Base-by-base conservation (phyloP, 1,140 invertebrate genomes). In the Hylaeus volcanicus region DNA sequence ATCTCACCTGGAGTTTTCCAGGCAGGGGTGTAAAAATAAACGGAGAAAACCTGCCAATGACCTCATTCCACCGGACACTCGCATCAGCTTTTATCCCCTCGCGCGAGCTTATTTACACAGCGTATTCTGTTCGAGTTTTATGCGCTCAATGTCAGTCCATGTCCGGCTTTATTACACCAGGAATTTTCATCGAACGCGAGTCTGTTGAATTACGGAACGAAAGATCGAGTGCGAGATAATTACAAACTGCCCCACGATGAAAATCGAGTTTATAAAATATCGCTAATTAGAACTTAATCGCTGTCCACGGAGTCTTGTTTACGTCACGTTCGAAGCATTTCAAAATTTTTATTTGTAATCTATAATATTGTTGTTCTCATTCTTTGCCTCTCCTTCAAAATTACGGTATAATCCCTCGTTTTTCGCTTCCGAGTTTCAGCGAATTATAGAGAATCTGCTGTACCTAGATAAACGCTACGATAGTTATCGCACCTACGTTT, bases 71-170 rank as follows among this genome's bases (percentile, higher is more conserved):
- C 63, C 37, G 77, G 26, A 39, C 60, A 56, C 48, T 68, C 73
- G 63, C 68, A 80, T 69, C 79, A 53, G 56, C 37, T 75, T 80
- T 65, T 48, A 74, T 75, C 71, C 72, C n/a, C 37, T 37, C 68
- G 14, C 77, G 37, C 9, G 26, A 15, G 64, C 43, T 80, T 74
- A 80, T 80, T 80, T 80, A 39, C 73, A 75, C 61, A 75, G 55
- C 53, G 66, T 74, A 79, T 74, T 74, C 73, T 45, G 55, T 75
- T 75, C 12, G 75, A 80, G 72, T 68, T 80, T 80, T 75, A 80
- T 75, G 48, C 53, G 64, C 37, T 14, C n/a, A 64, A 63, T 75
- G 73, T 74, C 79, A 61, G 45, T 66, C 6, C 64, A 45, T 43
- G 56, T 75, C 64, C 45, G 15, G 64, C 69, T 80, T 80, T 69